Conservation (phyloP, 2,113 vertebrate genomes). For the Furnarius figulus region DNA sequence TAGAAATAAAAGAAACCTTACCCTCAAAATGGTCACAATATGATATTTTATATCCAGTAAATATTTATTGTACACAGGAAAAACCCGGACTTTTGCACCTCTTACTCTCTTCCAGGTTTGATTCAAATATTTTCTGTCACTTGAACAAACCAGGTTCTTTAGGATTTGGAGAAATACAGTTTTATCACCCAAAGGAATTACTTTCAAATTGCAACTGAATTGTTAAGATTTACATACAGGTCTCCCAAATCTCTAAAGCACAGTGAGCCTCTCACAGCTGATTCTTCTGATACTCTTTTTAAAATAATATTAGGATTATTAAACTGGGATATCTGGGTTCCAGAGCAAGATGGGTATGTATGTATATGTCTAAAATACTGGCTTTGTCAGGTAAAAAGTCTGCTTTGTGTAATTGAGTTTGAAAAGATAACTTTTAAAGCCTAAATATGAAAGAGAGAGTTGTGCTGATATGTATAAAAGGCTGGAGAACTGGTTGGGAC, state of each 20-base stretch:
- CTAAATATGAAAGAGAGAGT: neutral
- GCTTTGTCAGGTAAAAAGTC: neutral
- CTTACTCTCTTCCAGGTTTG: neutral
- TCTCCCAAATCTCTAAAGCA: neutral
- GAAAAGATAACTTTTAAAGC: neutral
- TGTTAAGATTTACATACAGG: neutral
- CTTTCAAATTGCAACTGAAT: neutral
- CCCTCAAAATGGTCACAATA: neutral
- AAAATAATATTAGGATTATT: neutral
- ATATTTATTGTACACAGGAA: neutral
- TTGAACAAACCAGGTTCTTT: neutral
- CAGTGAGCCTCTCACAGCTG: neutral
- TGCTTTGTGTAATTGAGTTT: neutral
- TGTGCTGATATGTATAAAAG: neutral
- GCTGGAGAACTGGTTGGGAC: neutral
- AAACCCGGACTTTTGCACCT: neutral
- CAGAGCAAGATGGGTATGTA: neutral
- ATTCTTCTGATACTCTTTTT: neutral
- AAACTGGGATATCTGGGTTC: neutral
- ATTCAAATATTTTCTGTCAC: neutral
- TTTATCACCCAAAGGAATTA: neutral
- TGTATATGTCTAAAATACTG: neutral
- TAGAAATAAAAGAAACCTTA: neutral
- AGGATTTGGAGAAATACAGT: neutral
- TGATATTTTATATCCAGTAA: neutral